These are phyloP conservation scores for Meganola albula DNA, from an alignment of 2,888 invertebrate species.

Conservation along the genomic window DNA sequence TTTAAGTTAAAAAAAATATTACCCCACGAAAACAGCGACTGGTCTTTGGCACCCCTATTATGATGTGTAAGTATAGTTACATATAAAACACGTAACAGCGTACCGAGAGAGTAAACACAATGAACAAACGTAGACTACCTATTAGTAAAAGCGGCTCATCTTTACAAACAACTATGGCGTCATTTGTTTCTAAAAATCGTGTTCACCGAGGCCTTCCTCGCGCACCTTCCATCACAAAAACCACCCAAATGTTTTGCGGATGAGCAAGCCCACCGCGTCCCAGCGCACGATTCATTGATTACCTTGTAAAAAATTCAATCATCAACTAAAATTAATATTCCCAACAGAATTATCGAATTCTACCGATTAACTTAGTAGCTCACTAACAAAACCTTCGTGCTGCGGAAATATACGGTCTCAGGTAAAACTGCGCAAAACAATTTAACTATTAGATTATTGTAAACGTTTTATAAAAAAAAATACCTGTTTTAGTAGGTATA, in stretches of 20 bases:
- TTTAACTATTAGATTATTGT: too few species aligned
- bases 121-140: too few species aligned
- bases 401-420: conserved; percentile 24
- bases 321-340: conserved; percentile 63
- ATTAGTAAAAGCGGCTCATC: conserved; percentile 26
- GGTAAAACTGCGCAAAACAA: conserved; percentile 23
- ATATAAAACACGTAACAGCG: too few species aligned
- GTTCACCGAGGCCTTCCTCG: conserved; percentile 66
- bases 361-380: conserved; percentile 35
- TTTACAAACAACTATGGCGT: conserved; percentile 44
- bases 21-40: too few species aligned
- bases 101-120: too few species aligned
- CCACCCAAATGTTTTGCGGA: conserved; percentile 70
- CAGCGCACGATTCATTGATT: conserved; percentile 71
- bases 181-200: conserved; percentile 64
- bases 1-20: too few species aligned
- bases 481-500: too few species aligned
- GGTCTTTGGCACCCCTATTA: too few species aligned
- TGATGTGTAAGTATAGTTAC: too few species aligned
- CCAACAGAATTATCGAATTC: conserved; percentile 48
- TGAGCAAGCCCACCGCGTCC: conserved; percentile 73
- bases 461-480: too few species aligned
- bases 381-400: conserved; percentile 23
- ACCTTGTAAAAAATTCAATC: conserved; percentile 71
- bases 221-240: conserved; percentile 62